Evolutionary conservation across 2,888 invertebrate species (phyloP).

Genomic region (Geophilus truncorum): DNA sequence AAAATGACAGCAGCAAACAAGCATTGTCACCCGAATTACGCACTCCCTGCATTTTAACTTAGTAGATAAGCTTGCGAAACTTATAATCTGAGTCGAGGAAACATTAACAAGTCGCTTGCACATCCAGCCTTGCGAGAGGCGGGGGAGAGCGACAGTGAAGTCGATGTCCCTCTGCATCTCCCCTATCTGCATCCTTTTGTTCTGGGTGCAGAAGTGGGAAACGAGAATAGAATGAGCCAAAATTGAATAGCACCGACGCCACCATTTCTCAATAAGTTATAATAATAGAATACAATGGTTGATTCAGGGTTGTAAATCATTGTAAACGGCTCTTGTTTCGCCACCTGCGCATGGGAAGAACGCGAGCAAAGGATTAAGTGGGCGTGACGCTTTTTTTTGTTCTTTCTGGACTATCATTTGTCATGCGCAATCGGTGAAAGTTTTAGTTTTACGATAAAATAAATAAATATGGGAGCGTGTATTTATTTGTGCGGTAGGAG

Average conservation of each 20-base stretch:
- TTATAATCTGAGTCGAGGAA: background rate
- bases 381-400: background rate
- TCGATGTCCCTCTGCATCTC: background rate
- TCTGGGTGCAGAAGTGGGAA: background rate
- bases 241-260: background rate
- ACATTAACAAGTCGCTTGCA: background rate
- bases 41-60: background rate
- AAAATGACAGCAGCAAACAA: background rate
- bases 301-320: background rate
- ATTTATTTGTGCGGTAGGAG: background rate
- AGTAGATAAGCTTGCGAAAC: background rate
- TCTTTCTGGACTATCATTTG: background rate
- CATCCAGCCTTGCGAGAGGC: background rate
- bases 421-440: background rate
- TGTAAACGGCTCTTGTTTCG: background rate
- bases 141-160: background rate
- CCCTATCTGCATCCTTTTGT: slow-evolving; percentile 2
- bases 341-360: background rate
- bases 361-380: background rate
- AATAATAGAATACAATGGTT: background rate
- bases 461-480: background rate
- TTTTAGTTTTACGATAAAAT: background rate
- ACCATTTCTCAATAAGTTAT: background rate
- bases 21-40: background rate
- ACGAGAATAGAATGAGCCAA: background rate